Conservation (phyloP, 2,888 invertebrate species). For the Lamproptera curius region DNA sequence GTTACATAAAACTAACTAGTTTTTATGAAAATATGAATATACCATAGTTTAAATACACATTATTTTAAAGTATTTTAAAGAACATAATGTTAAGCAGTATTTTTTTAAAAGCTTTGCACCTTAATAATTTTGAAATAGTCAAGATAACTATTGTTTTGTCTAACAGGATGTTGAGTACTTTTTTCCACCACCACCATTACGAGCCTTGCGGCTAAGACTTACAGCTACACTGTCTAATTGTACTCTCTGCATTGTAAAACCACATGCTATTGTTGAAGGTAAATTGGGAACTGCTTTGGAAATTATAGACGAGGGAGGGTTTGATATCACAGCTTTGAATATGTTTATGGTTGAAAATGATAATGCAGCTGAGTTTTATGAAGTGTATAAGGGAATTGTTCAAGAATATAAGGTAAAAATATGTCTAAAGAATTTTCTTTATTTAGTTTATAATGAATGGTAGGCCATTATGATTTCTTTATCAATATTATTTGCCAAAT, state of each 20-base stretch:
- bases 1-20: no score
- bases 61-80: no score
- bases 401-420: constrained; percentile 83
- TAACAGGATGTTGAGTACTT: constrained; percentile 80
- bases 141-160: constrained; percentile 1
- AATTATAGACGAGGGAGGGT: constrained; percentile 86
- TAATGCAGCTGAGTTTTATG: constrained; percentile 94
- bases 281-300: constrained; percentile 82
- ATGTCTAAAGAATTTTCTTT: no score
- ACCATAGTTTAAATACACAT: no score
- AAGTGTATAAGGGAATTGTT: constrained; percentile 94
- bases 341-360: constrained; percentile 87
- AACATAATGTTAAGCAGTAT: no score
- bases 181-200: constrained; percentile 68
- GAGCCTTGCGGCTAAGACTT: constrained; percentile 58
- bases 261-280: constrained; percentile 90
- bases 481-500: no score
- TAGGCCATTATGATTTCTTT: no score
- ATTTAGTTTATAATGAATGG: no score
- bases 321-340: constrained; percentile 87
- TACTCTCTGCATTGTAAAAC: constrained; percentile 92
- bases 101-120: no score
- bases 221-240: constrained; percentile 81
- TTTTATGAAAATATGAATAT: no score
- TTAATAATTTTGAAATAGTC: neutral